Evolutionary conservation across 2,113 vertebrate species (phyloP).

Genomic region (Spilogale gracilis): DNA sequence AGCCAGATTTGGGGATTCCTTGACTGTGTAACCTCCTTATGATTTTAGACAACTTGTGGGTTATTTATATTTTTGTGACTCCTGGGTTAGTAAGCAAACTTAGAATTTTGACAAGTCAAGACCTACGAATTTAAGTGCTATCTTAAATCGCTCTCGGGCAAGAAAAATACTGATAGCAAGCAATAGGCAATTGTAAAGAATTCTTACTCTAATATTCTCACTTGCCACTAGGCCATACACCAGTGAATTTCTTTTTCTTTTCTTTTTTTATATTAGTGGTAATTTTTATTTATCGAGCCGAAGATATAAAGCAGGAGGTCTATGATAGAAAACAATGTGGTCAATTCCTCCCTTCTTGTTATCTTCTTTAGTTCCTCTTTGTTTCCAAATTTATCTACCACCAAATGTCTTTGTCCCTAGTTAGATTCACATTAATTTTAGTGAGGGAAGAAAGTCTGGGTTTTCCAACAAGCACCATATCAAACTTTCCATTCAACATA

Average conservation of each 20-base stretch:
- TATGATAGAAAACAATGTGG: not conserved
- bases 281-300: not conserved
- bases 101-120: not conserved
- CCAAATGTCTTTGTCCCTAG: not conserved
- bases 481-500: not conserved
- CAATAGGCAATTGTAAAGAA: not conserved
- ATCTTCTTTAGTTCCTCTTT: not conserved
- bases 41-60: not conserved
- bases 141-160: not conserved
- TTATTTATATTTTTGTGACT: conserved; percentile 1
- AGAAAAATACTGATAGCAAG: not conserved
- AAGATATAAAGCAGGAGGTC: not conserved
- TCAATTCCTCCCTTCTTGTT: not conserved
- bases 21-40: not conserved
- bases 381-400: not conserved
- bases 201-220: not conserved
- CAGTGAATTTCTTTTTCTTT: not conserved
- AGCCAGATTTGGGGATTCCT: not conserved
- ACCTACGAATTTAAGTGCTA: not conserved
- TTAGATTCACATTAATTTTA: conserved; percentile 2
- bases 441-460: not conserved
- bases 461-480: not conserved
- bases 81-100: not conserved
- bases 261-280: not conserved
- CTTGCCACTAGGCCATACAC: not conserved